Conservation (phyloP, 2,113 vertebrate genomes). For the Dipodomys ordii region DNA sequence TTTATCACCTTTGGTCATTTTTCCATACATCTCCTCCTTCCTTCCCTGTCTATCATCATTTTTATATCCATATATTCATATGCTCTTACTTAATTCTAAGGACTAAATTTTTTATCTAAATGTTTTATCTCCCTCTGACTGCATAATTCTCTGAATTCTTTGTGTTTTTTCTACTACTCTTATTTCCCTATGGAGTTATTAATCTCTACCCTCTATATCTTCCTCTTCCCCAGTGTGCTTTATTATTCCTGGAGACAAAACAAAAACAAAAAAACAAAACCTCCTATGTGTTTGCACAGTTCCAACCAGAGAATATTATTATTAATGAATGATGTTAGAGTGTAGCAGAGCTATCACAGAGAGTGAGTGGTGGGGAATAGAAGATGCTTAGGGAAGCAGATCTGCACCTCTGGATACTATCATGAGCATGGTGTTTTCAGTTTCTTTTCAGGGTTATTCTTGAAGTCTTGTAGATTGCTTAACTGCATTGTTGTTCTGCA, state of each 20-base stretch:
- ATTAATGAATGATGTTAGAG: neutral
- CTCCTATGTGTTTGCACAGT: neutral
- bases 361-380: neutral
- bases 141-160: neutral
- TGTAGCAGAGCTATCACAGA: neutral
- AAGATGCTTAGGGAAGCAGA: neutral
- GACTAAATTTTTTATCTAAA: too few species aligned
- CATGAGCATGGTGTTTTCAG: neutral
- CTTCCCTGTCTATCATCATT: neutral
- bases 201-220: neutral
- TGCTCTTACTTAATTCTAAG: neutral
- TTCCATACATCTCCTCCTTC: neutral
- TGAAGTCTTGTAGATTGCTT: neutral
- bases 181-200: neutral
- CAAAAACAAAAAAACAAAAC: too few species aligned
- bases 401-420: neutral
- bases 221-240: neutral
- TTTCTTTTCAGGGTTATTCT: neutral
- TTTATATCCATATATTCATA: neutral
- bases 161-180: neutral
- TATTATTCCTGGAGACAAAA: neutral
- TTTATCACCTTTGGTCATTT: neutral
- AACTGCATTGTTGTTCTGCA: neutral
- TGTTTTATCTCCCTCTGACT: neutral
- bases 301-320: neutral